A percentile compares a stretch with the other conserved stretches of the same genome.
phyloP scores from a whole-genome alignment of 2,888 invertebrate species.

The Busseola fusca region DNA sequence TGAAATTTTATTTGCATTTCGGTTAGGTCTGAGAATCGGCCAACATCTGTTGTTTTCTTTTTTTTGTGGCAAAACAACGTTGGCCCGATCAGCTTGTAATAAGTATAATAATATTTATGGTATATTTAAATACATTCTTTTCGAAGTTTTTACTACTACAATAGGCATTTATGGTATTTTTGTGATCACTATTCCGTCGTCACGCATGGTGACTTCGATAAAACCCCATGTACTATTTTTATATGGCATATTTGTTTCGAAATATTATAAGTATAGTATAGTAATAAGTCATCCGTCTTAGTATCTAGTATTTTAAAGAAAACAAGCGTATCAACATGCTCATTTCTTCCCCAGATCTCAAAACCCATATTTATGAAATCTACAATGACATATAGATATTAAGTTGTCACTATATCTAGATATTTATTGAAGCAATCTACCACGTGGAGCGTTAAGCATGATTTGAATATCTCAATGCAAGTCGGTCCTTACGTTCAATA shows the following conservation, averaged over 20 bases:
- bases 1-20: too few relatives aligned
- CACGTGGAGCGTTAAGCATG: conserved; percentile 38
- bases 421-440: conserved; percentile 15
- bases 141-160: neutral
- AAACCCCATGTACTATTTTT: neutral
- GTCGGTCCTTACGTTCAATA: conserved; percentile 25
- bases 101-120: too few relatives aligned
- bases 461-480: conserved; percentile 46
- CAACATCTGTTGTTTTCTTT: too few relatives aligned
- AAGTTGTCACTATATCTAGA: conserved; percentile 16
- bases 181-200: conserved; percentile 11
- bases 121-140: conserved; percentile 5
- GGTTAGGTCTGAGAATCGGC: too few relatives aligned
- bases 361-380: conserved; percentile 14
- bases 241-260: neutral
- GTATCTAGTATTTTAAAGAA: neutral
- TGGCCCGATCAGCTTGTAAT: too few relatives aligned
- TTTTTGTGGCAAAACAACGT: too few relatives aligned
- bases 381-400: conserved; percentile 11
- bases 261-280: neutral
- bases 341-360: neutral
- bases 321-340: conserved; percentile 1
- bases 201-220: neutral
- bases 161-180: neutral
- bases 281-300: neutral